Conservation (phyloP, 2,888 invertebrate species). For the Scaptomyza tumidula region DNA sequence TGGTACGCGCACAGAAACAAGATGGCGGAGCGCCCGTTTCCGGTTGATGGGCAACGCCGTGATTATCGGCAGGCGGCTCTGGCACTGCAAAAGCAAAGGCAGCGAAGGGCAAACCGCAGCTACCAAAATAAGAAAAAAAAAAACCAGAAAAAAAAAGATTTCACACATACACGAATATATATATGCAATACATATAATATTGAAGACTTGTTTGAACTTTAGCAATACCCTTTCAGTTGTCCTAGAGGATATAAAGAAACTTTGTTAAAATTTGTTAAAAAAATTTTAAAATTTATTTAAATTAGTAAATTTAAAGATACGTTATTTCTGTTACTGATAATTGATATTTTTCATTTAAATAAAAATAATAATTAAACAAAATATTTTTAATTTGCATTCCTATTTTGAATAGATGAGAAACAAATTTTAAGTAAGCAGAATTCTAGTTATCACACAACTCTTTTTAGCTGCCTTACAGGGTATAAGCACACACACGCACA, state of each 20-base stretch:
- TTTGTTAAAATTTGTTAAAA: too few relatives aligned
- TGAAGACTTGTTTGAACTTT: background rate
- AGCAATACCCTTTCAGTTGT: conserved; percentile 6
- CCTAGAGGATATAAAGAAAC: too few relatives aligned
- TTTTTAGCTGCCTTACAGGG: conserved; percentile 1
- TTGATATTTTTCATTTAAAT: too few relatives aligned
- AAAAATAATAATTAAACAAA: too few relatives aligned
- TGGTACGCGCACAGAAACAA: conserved; percentile 56
- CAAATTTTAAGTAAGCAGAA: background rate
- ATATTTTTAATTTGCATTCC: too few relatives aligned
- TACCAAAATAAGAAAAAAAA: conserved; percentile 39
- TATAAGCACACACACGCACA: conserved; percentile 11
- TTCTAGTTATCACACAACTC: too few relatives aligned
- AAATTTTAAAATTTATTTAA: too few relatives aligned
- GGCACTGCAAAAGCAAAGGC: conserved; percentile 25
- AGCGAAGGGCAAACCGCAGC: conserved; percentile 67
- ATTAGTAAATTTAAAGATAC: too few relatives aligned
- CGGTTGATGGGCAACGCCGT: conserved; percentile 77
- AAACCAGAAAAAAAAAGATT: conserved; percentile 7
- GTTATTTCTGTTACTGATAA: too few relatives aligned
- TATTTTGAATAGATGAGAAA: background rate
- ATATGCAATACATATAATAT: background rate
- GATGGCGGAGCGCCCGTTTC: conserved; percentile 76
- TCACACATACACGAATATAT: conserved; percentile 4
- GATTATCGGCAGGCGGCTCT: conserved; percentile 75